Percentiles rank a stretch among this genome's conserved stretches.
Conservation (phyloP, 2,797 vertebrate genomes). For the Gymnoscopelus braueri region DNA sequence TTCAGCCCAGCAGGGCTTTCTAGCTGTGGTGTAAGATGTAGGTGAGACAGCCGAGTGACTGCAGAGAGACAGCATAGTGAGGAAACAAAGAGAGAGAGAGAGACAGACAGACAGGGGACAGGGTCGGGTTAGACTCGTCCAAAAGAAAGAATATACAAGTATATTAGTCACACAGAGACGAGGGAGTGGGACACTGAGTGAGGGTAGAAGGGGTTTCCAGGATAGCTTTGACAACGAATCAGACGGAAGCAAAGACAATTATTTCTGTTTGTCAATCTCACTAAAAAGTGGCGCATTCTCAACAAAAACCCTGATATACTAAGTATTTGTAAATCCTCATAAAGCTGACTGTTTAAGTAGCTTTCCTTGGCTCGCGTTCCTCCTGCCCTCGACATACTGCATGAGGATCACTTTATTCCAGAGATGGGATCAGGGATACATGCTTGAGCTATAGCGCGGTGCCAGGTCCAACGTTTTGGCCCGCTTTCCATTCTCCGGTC, state of each 20-base stretch:
- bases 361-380: slow-evolving; percentile 39
- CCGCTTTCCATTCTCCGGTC: background rate
- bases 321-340: background rate
- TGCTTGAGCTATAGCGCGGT: background rate
- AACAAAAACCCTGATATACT: background rate
- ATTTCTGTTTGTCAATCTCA: slow-evolving; percentile 18
- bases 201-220: slow-evolving; percentile 43
- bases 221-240: slow-evolving; percentile 34
- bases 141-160: slow-evolving; percentile 34
- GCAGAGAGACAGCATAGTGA: slow-evolving; percentile 78
- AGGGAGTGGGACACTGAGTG: slow-evolving; percentile 25
- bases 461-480: no score
- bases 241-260: slow-evolving; percentile 6
- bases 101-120: slow-evolving; percentile 20
- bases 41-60: slow-evolving; percentile 79
- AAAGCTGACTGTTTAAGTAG: slow-evolving; percentile 11
- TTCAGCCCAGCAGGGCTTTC: slow-evolving; percentile 78
- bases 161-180: slow-evolving; percentile 52
- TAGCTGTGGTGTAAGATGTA: slow-evolving; percentile 73
- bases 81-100: slow-evolving; percentile 22
- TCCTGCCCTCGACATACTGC: slow-evolving; percentile 5
- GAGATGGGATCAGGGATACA: slow-evolving; percentile 12
- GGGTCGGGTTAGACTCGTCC: slow-evolving; percentile 37
- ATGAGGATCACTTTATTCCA: slow-evolving; percentile 1
- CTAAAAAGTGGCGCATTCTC: background rate